phyloP scores from a whole-genome alignment of 2,797 vertebrate species.

The Melanotaenia pygmaea region DNA sequence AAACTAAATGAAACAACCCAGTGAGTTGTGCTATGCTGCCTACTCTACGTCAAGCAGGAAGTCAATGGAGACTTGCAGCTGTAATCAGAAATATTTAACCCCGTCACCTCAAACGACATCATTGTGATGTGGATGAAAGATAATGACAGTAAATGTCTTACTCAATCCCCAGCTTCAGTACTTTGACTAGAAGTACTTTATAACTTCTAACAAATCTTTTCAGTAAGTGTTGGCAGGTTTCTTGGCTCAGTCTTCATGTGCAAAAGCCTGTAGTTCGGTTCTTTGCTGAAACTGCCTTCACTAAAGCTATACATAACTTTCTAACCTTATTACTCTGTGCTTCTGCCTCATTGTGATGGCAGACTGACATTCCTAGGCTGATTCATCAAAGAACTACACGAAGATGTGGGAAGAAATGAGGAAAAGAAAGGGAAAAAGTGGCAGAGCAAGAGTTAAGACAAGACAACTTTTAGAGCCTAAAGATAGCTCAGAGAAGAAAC shows the following conservation, averaged over 20 bases:
- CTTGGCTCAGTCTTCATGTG: not conserved
- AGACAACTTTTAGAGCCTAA: no score
- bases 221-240: not conserved
- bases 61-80: not conserved
- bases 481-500: no score
- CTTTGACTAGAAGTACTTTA: not conserved
- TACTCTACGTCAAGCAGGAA: slow-evolving; percentile 4
- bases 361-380: not conserved
- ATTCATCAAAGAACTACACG: not conserved
- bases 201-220: not conserved
- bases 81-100: not conserved
- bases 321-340: not conserved
- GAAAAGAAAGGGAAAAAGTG: no score
- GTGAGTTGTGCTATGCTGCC: slow-evolving; percentile 13
- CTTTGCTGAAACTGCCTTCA: not conserved
- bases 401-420: no score
- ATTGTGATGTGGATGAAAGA: not conserved
- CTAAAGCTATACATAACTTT: not conserved
- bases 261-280: not conserved
- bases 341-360: not conserved
- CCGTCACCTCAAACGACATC: no score
- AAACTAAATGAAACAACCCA: not conserved
- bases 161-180: not conserved
- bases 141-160: slow-evolving; percentile 1
- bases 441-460: no score